A percentile compares a stretch with the other conserved stretches of the same genome.
Conservation (phyloP, 2,888 invertebrate genomes). For the Athalia rosae region DNA sequence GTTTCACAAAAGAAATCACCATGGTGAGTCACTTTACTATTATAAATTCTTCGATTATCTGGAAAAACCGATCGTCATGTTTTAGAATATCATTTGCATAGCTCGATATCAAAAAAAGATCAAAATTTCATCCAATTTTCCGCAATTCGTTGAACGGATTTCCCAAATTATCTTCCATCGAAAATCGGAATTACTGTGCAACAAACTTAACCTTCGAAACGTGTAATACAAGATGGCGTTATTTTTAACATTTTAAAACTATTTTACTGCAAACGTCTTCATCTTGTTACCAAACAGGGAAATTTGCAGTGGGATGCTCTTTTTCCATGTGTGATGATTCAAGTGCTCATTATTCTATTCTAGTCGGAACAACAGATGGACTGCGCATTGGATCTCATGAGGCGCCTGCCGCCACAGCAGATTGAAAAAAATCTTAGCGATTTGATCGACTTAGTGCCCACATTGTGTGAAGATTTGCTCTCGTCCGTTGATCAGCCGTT, state of each 20-base stretch:
- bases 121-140: background rate
- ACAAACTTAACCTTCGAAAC: conserved; percentile 16
- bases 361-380: conserved; percentile 88
- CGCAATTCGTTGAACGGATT: background rate
- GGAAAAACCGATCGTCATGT: background rate
- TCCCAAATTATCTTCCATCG: conserved; percentile 13
- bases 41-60: background rate
- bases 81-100: background rate
- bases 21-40: conserved; percentile 60
- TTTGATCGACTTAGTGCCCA: conserved; percentile 96
- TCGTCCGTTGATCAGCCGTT: conserved; percentile 99
- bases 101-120: background rate
- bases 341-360: background rate
- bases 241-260: no score
- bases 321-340: background rate
- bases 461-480: conserved; percentile 95
- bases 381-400: conserved; percentile 98
- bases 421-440: conserved; percentile 99
- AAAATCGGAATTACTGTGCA: background rate
- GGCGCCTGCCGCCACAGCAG: conserved; percentile 98
- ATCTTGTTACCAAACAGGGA: background rate
- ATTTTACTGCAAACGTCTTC: background rate
- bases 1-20: conserved; percentile 47
- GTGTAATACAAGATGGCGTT: conserved; percentile 19
- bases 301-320: background rate